Evolutionary conservation across 2,888 invertebrate genomes (phyloP).

Genomic region (Catonia carolina): DNA sequence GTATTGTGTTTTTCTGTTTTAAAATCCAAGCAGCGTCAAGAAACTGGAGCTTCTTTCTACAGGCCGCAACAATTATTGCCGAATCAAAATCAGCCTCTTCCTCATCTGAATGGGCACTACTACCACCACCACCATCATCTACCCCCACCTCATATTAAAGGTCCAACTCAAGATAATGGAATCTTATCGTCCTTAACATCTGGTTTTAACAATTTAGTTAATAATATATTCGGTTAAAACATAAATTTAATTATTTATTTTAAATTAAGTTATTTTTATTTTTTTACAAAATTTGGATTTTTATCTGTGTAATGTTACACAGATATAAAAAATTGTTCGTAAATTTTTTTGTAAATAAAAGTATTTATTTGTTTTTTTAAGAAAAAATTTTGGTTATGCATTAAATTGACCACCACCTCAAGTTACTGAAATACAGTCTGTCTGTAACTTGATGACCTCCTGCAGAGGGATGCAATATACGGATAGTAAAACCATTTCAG

Average conservation of each 20-base stretch:
- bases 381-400: too few relatives aligned
- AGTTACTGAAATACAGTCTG: too few relatives aligned
- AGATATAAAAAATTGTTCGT: too few relatives aligned
- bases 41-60: slow-evolving; percentile 46
- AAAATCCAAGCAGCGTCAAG: slow-evolving; percentile 35
- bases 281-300: neutral
- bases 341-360: too few relatives aligned
- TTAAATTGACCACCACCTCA: too few relatives aligned
- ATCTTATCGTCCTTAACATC: slow-evolving; percentile 69
- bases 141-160: slow-evolving; percentile 46
- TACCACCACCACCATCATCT: slow-evolving; percentile 43
- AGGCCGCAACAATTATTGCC: slow-evolving; percentile 45
- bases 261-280: neutral
- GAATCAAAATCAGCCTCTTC: slow-evolving; percentile 29
- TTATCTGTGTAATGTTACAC: too few relatives aligned
- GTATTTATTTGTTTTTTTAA: too few relatives aligned
- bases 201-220: slow-evolving; percentile 70
- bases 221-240: slow-evolving; percentile 67
- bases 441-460: too few relatives aligned
- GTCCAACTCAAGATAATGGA: slow-evolving; percentile 47
- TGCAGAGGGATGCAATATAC: too few relatives aligned
- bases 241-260: too few relatives aligned
- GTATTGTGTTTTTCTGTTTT: slow-evolving; percentile 5
- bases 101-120: slow-evolving; percentile 23
- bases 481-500: too few relatives aligned